Evolutionary conservation across 2,888 invertebrate genomes (phyloP).

Genomic region (Eurytoma adleriae): DNA sequence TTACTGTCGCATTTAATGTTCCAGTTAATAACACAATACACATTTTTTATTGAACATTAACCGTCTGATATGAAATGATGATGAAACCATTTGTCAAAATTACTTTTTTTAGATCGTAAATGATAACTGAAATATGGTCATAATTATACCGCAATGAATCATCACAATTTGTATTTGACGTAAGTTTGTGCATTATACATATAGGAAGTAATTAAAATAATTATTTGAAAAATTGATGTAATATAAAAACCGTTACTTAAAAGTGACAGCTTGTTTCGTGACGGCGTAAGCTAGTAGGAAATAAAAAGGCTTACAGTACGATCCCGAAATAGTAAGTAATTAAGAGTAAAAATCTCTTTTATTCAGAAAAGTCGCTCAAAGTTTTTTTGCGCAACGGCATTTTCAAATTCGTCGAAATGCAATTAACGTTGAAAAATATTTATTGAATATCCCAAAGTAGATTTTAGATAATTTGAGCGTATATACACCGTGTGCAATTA

Average conservation of each 20-base stretch:
- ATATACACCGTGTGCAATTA: constrained; percentile 31
- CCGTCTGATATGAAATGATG: constrained; percentile 14
- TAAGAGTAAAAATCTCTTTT: background rate
- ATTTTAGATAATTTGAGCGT: constrained; percentile 30
- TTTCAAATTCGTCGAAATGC: background rate
- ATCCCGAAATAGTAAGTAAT: background rate
- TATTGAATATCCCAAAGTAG: constrained; percentile 18
- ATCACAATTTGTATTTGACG: constrained; percentile 23
- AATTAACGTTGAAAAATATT: background rate
- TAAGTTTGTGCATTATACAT: constrained; percentile 2
- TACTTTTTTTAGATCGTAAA: constrained; percentile 29
- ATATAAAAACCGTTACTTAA: constrained; percentile 37
- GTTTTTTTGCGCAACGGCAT: background rate
- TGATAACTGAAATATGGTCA: constrained; percentile 10
- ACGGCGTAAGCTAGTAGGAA: background rate
- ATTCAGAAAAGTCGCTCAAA: background rate
- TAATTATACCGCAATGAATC: constrained; percentile 31
- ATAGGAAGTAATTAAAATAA: constrained; percentile 43
- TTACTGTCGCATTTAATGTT: too few species aligned
- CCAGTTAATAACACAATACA: background rate
- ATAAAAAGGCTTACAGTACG: background rate
- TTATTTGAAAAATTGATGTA: constrained; percentile 36
- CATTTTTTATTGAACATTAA: background rate
- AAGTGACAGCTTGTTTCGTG: background rate
- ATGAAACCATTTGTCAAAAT: constrained; percentile 37